Percentiles rank a stretch among this genome's conserved stretches.
Evolutionary conservation across 2,797 vertebrate genomes (phyloP).

Genomic region (Scyliorhinus canicula): DNA sequence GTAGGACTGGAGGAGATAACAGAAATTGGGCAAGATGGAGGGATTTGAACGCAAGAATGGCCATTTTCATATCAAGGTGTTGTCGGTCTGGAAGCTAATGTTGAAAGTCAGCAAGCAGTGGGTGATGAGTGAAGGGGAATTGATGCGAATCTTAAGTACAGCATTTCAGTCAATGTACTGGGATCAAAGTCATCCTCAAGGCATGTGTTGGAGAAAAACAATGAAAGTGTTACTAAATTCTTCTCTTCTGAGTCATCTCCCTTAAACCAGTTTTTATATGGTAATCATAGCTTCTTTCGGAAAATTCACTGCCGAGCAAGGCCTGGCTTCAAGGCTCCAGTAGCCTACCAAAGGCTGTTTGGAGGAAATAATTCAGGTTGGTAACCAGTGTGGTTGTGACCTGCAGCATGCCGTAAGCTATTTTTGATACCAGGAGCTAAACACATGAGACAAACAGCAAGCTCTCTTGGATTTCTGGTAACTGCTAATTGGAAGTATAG

Average conservation of each 20-base stretch:
- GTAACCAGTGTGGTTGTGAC: not conserved
- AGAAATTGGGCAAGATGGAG: too few species aligned
- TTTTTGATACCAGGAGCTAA: not conserved
- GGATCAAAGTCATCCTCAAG: not conserved
- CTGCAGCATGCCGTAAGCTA: not conserved
- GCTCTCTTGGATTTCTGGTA: not conserved
- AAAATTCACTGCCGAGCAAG: not conserved
- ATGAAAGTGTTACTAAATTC: not conserved
- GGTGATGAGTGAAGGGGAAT: not conserved
- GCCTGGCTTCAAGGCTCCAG: not conserved
- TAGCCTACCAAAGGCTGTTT: not conserved
- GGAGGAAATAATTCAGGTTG: constrained; percentile 9
- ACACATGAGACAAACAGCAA: not conserved
- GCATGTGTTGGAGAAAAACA: not conserved
- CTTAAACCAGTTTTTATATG: constrained; percentile 8
- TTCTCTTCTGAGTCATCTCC: not conserved
- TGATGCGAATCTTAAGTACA: not conserved
- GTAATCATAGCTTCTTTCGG: not conserved
- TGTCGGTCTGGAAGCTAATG: not conserved
- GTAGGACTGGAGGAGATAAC: not conserved
- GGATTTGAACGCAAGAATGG: too few species aligned
- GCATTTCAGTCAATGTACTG: not conserved
- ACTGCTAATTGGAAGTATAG: not conserved
- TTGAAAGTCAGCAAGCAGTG: not conserved
- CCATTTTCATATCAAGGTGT: not conserved